Percentiles rank a stretch among this genome's conserved stretches.
phyloP scores from a whole-genome alignment of 2,888 invertebrate genomes.

The Heteromurus nitidus region DNA sequence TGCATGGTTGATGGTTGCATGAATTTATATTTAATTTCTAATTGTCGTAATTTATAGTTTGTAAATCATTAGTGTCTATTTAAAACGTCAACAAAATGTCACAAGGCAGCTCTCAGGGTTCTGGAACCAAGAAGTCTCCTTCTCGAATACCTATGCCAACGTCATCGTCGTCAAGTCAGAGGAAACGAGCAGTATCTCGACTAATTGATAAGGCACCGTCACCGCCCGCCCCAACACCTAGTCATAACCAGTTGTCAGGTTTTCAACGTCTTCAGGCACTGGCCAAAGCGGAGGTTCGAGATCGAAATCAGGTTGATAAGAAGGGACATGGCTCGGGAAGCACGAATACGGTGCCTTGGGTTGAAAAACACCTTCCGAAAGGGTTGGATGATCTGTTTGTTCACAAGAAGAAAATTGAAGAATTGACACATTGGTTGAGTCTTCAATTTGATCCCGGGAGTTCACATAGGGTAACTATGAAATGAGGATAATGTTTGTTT shows the following conservation, averaged over 20 bases:
- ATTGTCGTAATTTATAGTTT: background rate
- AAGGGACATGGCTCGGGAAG: background rate
- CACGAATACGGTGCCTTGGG: slow-evolving; percentile 58
- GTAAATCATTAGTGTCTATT: background rate
- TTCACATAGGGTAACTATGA: background rate
- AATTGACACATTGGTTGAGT: slow-evolving; percentile 83
- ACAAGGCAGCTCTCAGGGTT: background rate
- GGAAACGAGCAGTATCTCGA: slow-evolving; percentile 30
- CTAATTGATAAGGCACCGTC: no score
- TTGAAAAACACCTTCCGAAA: slow-evolving; percentile 78
- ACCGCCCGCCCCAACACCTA: background rate
- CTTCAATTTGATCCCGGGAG: slow-evolving; percentile 36
- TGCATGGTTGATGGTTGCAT: background rate
- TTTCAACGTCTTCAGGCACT: slow-evolving; percentile 18
- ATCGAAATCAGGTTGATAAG: background rate
- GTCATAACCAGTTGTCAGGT: background rate
- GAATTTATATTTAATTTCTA: background rate
- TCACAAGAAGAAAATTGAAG: slow-evolving; percentile 84
- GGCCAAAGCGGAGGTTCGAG: slow-evolving; percentile 35
- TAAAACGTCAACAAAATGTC: slow-evolving; percentile 4
- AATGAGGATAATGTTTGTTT: background rate
- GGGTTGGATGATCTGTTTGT: slow-evolving; percentile 82
- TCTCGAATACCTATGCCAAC: slow-evolving; percentile 28
- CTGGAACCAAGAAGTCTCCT: slow-evolving; percentile 36
- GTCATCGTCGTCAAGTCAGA: background rate